Percentiles rank a stretch among this genome's conserved stretches.
phyloP scores from a whole-genome alignment of 2,797 vertebrate species.

The Microctenopoma stevenorrisi region DNA sequence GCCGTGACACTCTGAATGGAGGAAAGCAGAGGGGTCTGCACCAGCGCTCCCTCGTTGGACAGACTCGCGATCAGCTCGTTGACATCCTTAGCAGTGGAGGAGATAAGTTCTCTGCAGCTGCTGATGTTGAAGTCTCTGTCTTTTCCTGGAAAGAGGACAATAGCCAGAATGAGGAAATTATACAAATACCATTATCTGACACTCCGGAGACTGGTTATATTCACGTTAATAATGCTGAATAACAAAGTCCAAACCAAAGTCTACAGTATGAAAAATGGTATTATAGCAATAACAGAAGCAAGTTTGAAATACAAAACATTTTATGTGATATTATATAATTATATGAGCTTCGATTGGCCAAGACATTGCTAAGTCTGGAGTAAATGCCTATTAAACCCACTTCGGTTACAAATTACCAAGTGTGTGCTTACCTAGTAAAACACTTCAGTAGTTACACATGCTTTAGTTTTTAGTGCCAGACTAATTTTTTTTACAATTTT shows the following conservation, averaged over 20 bases:
- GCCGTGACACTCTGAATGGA: slow-evolving; percentile 51
- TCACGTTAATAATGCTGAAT: background rate
- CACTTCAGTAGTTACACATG: background rate
- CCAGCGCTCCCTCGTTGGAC: slow-evolving; percentile 29
- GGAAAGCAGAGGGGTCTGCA: slow-evolving; percentile 44
- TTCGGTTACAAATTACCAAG: background rate
- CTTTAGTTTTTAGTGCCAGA: background rate
- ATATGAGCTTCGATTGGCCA: background rate
- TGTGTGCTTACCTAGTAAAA: background rate
- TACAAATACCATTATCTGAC: slow-evolving; percentile 1
- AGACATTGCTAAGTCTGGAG: background rate
- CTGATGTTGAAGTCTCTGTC: slow-evolving; percentile 53
- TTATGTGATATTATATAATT: too few relatives aligned
- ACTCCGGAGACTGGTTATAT: background rate
- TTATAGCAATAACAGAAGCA: background rate
- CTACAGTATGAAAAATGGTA: background rate
- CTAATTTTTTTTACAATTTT: background rate
- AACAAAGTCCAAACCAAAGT: background rate
- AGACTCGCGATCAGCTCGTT: slow-evolving; percentile 68
- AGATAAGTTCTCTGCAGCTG: slow-evolving; percentile 74
- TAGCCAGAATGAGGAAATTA: slow-evolving; percentile 1
- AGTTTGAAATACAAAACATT: background rate
- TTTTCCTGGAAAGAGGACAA: slow-evolving; percentile 62
- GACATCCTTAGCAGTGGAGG: slow-evolving; percentile 73
- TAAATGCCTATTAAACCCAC: slow-evolving; percentile 1